A percentile compares a stretch with the other conserved stretches of the same genome.
These are phyloP conservation scores for Iguana delicatissima DNA, from an alignment of 2,797 vertebrate species.

Conservation along the genomic window DNA sequence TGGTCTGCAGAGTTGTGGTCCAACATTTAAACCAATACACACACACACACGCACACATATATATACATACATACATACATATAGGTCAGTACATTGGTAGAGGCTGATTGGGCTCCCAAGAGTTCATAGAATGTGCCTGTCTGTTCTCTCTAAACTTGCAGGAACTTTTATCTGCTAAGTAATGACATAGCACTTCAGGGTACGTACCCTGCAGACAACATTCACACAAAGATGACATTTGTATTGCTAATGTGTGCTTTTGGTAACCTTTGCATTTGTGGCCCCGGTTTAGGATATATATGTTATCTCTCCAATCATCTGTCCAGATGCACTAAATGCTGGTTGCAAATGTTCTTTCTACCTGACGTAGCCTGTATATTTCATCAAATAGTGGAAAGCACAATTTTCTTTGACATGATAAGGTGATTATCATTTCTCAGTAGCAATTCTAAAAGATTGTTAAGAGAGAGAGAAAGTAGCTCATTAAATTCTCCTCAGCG, in stretches of 20 bases:
- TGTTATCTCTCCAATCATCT: not conserved
- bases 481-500: not conserved
- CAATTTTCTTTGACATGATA: not conserved
- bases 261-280: conserved; percentile 9
- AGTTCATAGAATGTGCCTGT: not conserved
- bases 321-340: not conserved
- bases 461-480: not conserved
- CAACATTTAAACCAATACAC: too few species aligned
- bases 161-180: not conserved
- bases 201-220: not conserved
- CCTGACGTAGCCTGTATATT: not conserved
- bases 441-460: too few species aligned
- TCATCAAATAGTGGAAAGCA: not conserved
- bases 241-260: conserved; percentile 14
- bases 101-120: not conserved
- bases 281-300: not conserved
- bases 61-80: too few species aligned
- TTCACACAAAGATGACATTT: conserved; percentile 29
- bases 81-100: not conserved
- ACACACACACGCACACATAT: too few species aligned
- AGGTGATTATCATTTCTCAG: not conserved
- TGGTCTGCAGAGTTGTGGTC: too few species aligned
- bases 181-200: not conserved
- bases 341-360: conserved; percentile 18
- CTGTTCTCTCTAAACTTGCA: too few species aligned